These are phyloP conservation scores for Drosophila limbata DNA, from an alignment of 2,888 invertebrate species.

Conservation along the genomic window DNA sequence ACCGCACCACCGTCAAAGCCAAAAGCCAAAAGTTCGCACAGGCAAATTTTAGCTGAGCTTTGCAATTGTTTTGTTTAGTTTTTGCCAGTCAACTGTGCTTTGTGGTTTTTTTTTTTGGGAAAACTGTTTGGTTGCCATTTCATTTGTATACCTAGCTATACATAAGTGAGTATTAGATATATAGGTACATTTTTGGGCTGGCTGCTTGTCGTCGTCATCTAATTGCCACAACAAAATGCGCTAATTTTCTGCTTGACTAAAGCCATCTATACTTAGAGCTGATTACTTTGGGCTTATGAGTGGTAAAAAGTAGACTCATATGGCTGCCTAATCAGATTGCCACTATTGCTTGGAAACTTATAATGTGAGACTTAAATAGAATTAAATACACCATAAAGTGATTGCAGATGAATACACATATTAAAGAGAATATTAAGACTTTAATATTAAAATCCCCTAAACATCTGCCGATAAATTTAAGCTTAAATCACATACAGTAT, in stretches of 20 bases:
- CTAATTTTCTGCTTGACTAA: conserved; percentile 76
- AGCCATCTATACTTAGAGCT: conserved; percentile 43
- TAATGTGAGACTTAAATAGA: neutral
- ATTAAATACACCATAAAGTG: neutral
- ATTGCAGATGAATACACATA: neutral
- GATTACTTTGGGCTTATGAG: conserved; percentile 21
- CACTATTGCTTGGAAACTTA: neutral
- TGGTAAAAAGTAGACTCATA: conserved; percentile 3
- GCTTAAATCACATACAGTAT: no score
- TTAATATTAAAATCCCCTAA: no score
- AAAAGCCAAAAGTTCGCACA: conserved; percentile 56
- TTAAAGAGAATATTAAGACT: no score
- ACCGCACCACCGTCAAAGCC: neutral
- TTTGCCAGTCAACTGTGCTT: conserved; percentile 21
- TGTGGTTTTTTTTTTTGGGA: conserved; percentile 22
- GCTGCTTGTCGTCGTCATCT: conserved; percentile 43
- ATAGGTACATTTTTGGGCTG: conserved; percentile 24
- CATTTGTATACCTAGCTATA: conserved; percentile 19
- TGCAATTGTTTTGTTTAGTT: conserved; percentile 69
- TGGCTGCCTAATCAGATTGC: conserved; percentile 15
- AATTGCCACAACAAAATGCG: conserved; percentile 63
- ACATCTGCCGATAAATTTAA: no score
- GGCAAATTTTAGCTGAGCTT: conserved; percentile 70
- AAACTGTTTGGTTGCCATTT: conserved; percentile 25
- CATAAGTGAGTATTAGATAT: neutral